Percentiles rank a stretch among this genome's conserved stretches.
Evolutionary conservation across 2,888 invertebrate genomes (phyloP).

Genomic region (Synanthedon vespiformis): DNA sequence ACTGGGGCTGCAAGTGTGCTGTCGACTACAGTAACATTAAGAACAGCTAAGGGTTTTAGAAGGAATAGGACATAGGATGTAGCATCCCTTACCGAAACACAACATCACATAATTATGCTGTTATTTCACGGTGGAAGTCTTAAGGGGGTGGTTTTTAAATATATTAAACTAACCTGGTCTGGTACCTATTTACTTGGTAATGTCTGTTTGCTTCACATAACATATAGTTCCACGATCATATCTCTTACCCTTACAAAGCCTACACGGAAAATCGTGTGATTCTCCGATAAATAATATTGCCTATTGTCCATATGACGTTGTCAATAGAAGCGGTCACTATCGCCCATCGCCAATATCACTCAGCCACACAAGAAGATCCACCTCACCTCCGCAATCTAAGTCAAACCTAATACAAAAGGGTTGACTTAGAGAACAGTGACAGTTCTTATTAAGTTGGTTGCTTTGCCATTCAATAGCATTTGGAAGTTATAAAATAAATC

Average conservation of each 20-base stretch:
- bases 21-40: too few species aligned
- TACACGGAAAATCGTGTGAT: slow-evolving; percentile 21
- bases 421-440: neutral
- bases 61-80: too few species aligned
- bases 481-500: slow-evolving; percentile 51
- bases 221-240: slow-evolving; percentile 4
- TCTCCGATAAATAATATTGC: slow-evolving; percentile 32
- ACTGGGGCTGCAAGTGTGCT: too few species aligned
- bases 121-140: too few species aligned
- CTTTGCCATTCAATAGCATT: slow-evolving; percentile 29
- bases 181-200: slow-evolving; percentile 1
- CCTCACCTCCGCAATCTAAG: slow-evolving; percentile 5
- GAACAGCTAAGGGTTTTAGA: too few species aligned
- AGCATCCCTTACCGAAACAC: too few species aligned
- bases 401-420: neutral
- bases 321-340: slow-evolving; percentile 35
- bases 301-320: slow-evolving; percentile 39
- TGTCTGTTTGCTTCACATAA: slow-evolving; percentile 2
- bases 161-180: too few species aligned
- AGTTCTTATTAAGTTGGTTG: slow-evolving; percentile 17
- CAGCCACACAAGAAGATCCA: slow-evolving; percentile 19
- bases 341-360: slow-evolving; percentile 38
- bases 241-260: slow-evolving; percentile 5
- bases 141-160: too few species aligned
- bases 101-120: too few species aligned